These are phyloP conservation scores for Herminia tarsipennalis DNA, from an alignment of 2,888 invertebrate genomes.

Conservation along the genomic window DNA sequence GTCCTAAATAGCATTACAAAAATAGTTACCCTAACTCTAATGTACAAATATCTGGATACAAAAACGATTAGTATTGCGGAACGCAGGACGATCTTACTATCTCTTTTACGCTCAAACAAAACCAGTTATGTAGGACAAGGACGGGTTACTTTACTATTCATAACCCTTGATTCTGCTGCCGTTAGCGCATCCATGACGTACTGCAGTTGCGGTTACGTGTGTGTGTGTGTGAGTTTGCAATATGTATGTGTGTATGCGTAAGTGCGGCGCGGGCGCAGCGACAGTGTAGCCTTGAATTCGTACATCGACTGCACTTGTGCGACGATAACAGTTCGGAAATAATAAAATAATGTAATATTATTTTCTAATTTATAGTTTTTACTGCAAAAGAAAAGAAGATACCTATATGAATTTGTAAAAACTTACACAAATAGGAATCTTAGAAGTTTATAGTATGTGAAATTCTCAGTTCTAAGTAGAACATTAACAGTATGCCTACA, in stretches of 20 bases:
- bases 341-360: slow-evolving; percentile 39
- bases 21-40: slow-evolving; percentile 40
- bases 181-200: slow-evolving; percentile 43
- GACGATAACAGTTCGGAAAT: slow-evolving; percentile 62
- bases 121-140: slow-evolving; percentile 30
- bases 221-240: slow-evolving; percentile 25
- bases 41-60: slow-evolving; percentile 42
- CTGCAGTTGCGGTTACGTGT: slow-evolving; percentile 9
- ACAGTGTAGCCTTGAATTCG: slow-evolving; percentile 72
- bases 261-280: slow-evolving; percentile 45
- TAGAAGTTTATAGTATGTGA: too few relatives aligned
- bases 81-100: slow-evolving; percentile 22
- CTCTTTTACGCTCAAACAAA: slow-evolving; percentile 23
- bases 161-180: slow-evolving; percentile 46
- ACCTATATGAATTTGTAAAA: not conserved
- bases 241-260: slow-evolving; percentile 30
- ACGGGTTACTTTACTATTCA: slow-evolving; percentile 39
- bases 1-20: slow-evolving; percentile 23
- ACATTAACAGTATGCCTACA: too few relatives aligned
- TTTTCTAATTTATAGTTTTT: slow-evolving; percentile 20
- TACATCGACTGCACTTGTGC: slow-evolving; percentile 79
- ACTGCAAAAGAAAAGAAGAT: not conserved
- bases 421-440: too few relatives aligned
- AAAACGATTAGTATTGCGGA: slow-evolving; percentile 39
- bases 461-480: too few relatives aligned